phyloP scores from a whole-genome alignment of 2,113 vertebrate species.

The Garra rufa region DNA sequence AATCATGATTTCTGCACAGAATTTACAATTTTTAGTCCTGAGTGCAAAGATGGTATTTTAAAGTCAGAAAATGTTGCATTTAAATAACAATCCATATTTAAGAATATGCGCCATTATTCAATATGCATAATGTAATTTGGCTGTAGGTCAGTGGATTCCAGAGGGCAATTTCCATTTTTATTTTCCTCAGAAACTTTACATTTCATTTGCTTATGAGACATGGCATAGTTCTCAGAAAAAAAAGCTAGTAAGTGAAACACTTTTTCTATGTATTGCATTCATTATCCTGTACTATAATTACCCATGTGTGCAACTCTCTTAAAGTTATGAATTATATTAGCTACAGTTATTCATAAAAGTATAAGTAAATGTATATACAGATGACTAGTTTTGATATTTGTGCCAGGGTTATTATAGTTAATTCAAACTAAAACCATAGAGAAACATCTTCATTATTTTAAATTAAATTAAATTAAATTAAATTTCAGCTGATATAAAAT shows the following conservation, averaged over 20 bases:
- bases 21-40: constrained; percentile 33
- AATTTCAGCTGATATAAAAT: too few species aligned
- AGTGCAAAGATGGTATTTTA: constrained; percentile 11
- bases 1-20: constrained; percentile 23
- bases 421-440: background rate
- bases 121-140: constrained; percentile 10
- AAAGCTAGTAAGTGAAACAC: background rate
- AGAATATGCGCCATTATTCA: too few species aligned
- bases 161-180: background rate
- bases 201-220: constrained; percentile 5
- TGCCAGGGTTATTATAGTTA: background rate
- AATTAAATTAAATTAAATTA: background rate
- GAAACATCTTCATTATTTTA: background rate
- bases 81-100: constrained; percentile 26
- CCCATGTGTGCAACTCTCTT: background rate
- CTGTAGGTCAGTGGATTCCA: constrained; percentile 6
- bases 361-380: background rate
- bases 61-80: constrained; percentile 21
- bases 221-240: background rate
- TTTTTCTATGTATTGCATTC: background rate
- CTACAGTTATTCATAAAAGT: too few species aligned
- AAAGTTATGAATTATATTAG: background rate
- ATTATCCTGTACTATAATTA: background rate
- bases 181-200: background rate
- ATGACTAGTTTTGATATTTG: background rate